Conservation (phyloP, 2,113 vertebrate species). For the Albula goreensis region DNA sequence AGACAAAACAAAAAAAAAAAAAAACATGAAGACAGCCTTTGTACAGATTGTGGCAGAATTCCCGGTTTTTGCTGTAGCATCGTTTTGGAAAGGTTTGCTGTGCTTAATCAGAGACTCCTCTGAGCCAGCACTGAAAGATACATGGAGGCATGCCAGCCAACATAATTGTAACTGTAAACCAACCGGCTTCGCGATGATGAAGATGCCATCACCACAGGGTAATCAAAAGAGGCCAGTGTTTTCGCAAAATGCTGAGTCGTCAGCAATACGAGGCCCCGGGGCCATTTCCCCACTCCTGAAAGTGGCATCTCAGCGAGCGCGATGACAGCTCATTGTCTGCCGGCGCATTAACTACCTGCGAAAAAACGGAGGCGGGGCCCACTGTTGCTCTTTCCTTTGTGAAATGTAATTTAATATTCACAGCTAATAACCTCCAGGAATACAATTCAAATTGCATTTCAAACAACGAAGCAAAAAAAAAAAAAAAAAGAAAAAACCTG, state of each 20-base stretch:
- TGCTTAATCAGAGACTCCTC: neutral
- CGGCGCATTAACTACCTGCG: neutral
- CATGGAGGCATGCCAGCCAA: neutral
- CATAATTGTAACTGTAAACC: constrained; percentile 25
- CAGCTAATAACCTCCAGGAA: constrained; percentile 22
- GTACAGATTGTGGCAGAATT: neutral
- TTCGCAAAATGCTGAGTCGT: constrained; percentile 16
- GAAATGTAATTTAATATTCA: constrained; percentile 30
- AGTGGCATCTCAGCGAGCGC: neutral
- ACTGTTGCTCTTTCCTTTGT: constrained; percentile 9
- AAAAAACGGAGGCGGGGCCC: neutral
- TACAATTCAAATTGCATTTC: constrained; percentile 26
- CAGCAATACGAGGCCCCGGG: neutral
- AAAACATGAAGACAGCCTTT: neutral
- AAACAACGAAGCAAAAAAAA: neutral
- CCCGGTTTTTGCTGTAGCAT: neutral
- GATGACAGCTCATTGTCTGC: constrained; percentile 4
- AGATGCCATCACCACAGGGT: constrained; percentile 11
- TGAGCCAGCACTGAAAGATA: constrained; percentile 10
- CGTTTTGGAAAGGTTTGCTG: neutral
- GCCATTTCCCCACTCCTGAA: constrained; percentile 1
- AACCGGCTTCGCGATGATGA: constrained; percentile 27
- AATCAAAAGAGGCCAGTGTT: constrained; percentile 32
- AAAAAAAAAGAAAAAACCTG: neutral
- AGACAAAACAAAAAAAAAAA: neutral